These are phyloP conservation scores for Machaerirhynchus nigripectus DNA, from an alignment of 2,113 vertebrate species.

Conservation along the genomic window DNA sequence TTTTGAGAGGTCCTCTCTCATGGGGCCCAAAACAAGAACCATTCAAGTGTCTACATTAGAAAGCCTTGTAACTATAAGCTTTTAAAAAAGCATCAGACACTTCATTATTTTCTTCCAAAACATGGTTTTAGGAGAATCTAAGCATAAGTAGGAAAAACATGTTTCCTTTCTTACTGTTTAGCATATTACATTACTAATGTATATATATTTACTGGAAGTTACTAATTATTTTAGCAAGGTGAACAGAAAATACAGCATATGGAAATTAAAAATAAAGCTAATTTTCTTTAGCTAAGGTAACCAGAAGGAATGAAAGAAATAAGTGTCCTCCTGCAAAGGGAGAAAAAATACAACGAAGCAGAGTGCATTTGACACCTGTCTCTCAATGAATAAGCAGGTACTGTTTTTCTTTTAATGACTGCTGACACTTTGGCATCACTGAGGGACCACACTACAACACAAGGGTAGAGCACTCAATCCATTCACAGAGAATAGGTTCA, in stretches of 20 bases:
- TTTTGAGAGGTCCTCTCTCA: neutral
- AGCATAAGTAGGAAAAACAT: neutral
- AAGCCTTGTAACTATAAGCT: neutral
- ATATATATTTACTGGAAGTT: neutral
- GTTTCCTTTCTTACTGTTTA: neutral
- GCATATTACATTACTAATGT: neutral
- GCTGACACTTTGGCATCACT: neutral
- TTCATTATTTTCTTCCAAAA: neutral
- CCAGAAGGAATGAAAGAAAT: neutral
- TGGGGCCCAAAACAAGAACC: neutral
- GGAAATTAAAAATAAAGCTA: neutral
- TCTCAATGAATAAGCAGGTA: slow-evolving; percentile 11
- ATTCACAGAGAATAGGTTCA: neutral
- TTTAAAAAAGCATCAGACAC: neutral
- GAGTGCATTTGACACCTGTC: neutral
- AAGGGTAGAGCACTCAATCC: neutral
- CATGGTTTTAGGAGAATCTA: neutral
- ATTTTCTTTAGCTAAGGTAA: neutral
- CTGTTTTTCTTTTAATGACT: neutral
- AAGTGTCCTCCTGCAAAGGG: neutral
- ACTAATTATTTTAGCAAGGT: neutral
- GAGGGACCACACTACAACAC: neutral
- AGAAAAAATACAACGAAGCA: neutral
- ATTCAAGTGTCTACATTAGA: neutral
- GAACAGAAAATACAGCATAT: neutral